These are phyloP conservation scores for Lasioglossum oenotherae DNA, from an alignment of 2,888 invertebrate species.

Conservation along the genomic window DNA sequence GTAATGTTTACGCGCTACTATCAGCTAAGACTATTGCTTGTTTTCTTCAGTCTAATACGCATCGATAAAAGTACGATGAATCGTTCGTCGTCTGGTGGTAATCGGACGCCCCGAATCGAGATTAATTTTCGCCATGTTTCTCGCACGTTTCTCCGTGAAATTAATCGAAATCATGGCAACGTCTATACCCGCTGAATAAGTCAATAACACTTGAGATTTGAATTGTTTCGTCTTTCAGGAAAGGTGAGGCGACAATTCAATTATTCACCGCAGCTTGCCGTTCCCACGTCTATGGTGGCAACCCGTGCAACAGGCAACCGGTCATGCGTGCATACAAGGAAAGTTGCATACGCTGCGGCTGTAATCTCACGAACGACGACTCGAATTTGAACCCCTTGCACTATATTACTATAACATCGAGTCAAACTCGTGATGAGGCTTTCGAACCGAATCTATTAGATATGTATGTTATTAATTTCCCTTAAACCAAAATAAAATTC, in stretches of 20 bases:
- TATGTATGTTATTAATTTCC: neutral
- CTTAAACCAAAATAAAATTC: neutral
- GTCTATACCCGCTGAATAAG: constrained; percentile 4
- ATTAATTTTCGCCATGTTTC: neutral
- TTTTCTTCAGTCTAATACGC: constrained; percentile 71
- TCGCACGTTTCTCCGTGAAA: neutral
- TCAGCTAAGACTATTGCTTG: constrained; percentile 71
- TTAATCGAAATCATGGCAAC: constrained; percentile 14
- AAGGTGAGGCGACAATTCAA: neutral
- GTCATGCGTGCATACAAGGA: neutral
- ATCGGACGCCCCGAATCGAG: constrained; percentile 18
- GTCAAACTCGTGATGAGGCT: neutral
- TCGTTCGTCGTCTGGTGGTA: constrained; percentile 1
- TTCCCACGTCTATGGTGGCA: neutral
- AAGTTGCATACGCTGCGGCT: neutral
- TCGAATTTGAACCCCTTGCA: neutral
- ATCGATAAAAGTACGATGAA: constrained; percentile 59
- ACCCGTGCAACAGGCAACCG: neutral
- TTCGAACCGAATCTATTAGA: neutral
- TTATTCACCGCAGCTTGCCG: neutral
- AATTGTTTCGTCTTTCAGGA: constrained; percentile 3
- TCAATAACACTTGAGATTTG: neutral
- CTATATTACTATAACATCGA: neutral
- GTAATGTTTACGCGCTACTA: constrained; percentile 43
- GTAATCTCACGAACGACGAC: neutral